These are phyloP conservation scores for Oxyruncus cristatus DNA, from an alignment of 2,113 vertebrate genomes.

Conservation along the genomic window DNA sequence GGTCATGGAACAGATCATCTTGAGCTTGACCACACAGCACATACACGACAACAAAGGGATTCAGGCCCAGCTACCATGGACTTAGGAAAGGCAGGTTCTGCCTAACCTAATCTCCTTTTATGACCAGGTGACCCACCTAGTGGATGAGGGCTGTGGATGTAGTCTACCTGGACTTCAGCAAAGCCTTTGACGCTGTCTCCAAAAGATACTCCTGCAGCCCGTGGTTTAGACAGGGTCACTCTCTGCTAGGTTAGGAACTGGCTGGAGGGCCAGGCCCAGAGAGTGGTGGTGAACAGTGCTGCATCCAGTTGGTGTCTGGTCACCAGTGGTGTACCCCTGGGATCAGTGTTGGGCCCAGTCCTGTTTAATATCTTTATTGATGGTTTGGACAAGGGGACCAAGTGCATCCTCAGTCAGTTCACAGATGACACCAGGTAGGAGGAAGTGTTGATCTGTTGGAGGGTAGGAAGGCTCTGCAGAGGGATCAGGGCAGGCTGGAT, in stretches of 20 bases:
- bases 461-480: neutral
- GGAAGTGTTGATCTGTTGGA: neutral
- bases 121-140: neutral
- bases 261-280: neutral
- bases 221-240: neutral
- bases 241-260: neutral
- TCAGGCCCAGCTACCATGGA: neutral
- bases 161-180: neutral
- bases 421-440: too few relatives aligned
- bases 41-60: neutral
- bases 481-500: neutral
- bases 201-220: neutral
- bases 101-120: neutral
- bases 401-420: neutral
- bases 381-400: neutral
- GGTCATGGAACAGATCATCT: rapidly evolving
- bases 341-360: neutral
- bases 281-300: neutral
- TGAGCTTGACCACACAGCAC: neutral
- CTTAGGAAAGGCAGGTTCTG: neutral
- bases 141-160: neutral
- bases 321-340: neutral
- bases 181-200: neutral
- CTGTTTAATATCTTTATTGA: neutral
- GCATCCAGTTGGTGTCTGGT: too few relatives aligned